Evolutionary conservation across 2,797 vertebrate genomes (phyloP).

Genomic region (Myripristis jacobus): DNA sequence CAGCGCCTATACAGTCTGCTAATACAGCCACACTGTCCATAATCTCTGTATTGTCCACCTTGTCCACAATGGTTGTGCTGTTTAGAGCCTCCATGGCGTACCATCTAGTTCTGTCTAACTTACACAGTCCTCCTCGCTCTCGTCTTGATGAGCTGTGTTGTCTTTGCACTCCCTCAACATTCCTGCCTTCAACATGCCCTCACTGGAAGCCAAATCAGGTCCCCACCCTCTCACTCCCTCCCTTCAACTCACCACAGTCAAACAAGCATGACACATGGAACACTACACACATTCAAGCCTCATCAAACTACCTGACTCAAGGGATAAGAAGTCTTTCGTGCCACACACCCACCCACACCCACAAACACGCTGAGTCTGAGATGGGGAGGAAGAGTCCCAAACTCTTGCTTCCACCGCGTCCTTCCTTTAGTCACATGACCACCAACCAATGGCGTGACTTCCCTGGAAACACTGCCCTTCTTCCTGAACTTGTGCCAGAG

Average conservation of each 20-base stretch:
- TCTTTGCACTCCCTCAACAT: conserved; percentile 65
- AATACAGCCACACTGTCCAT: conserved; percentile 2
- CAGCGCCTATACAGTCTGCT: not conserved
- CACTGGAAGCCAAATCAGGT: conserved; percentile 64
- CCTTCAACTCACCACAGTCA: conserved; percentile 28
- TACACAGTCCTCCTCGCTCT: conserved; percentile 19
- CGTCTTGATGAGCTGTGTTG: conserved; percentile 37
- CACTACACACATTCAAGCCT: conserved; percentile 24
- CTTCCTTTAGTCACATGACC: conserved; percentile 58
- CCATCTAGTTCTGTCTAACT: not conserved
- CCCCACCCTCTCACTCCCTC: conserved; percentile 47
- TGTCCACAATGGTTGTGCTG: conserved; percentile 19
- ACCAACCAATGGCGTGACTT: conserved; percentile 48
- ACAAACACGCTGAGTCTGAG: conserved; percentile 26
- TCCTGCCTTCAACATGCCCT: conserved; percentile 74
- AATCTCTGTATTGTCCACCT: conserved; percentile 14
- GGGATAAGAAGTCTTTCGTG: conserved; percentile 24
- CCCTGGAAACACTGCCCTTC: conserved; percentile 29
- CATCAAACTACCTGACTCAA: conserved; percentile 66
- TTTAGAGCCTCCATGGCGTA: conserved; percentile 29
- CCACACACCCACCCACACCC: conserved; percentile 5
- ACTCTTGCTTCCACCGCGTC: conserved; percentile 44
- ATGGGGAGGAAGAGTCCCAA: conserved; percentile 49
- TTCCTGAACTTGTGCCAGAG: conserved; percentile 59
- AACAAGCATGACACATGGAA: too few species aligned